Base-by-base conservation (phyloP, 2,797 vertebrate species). In the Menidia menidia region DNA sequence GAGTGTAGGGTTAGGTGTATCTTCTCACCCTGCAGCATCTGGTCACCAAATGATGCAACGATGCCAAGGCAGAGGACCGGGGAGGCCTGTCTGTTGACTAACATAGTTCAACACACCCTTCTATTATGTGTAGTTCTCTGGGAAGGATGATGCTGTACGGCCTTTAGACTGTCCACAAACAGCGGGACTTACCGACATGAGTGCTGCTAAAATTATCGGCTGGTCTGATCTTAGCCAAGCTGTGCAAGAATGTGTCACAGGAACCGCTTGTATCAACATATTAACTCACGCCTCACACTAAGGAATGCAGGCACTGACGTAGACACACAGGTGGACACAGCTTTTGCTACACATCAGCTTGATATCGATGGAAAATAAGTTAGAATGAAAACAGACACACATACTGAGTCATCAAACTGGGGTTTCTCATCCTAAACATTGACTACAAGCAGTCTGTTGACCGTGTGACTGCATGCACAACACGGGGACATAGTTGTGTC, bases 251-350 rank as follows among this genome's bases (percentile, higher is more conserved):
- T 80, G 75, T 87, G 84, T 77, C 78, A 78, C 66, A 85, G 79
- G 82, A 89, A 83, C 78, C 11, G 71, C 57, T 79, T 85, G 82
- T 60, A 58, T 85, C 80, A 85, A 84, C 89, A 87, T 64, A 84
- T 75, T 75, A 83, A 69, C 68, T 73, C 80, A 78, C 35, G 4
- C 67, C 72, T 80, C 71, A 58, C 64, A 51, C 60, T 65, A 52
- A 33, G 31, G 66, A 57, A 69, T 6, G 44, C 55, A 51, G 59
- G 31, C 70, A 45, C 52, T 52, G 64, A 68, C 19, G 54, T 53
- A 56, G 3, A 60, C 30, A 70, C 33, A 54, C 80, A 84, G 70
- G 77, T 81, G 64, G 35, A 72, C 10, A 18, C 73, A 44, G 52
- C 25, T 64, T 53, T 9, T 30, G 35, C 30, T 47, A 48, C 42